These are phyloP conservation scores for Craniophora ligustri DNA, from an alignment of 2,888 invertebrate species.

Conservation along the genomic window DNA sequence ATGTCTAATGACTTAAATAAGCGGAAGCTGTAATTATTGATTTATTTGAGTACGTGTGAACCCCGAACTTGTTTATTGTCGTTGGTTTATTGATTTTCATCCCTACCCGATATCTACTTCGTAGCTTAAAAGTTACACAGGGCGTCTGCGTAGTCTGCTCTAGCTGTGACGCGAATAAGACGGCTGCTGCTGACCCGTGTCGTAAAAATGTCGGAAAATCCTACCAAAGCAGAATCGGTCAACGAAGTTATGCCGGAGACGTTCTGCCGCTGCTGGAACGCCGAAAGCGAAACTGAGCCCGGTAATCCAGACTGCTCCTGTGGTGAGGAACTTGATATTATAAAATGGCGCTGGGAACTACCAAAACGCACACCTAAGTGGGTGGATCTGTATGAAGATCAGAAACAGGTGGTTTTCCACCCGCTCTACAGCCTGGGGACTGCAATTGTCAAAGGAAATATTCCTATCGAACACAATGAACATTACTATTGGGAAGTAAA, in stretches of 20 bases:
- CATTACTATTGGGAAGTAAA: constrained; percentile 97
- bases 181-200: neutral
- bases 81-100: constrained; percentile 28
- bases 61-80: constrained; percentile 6
- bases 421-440: constrained; percentile 95
- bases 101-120: neutral
- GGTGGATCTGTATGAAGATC: constrained; percentile 61
- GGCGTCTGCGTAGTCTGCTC: neutral
- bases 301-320: constrained; percentile 29
- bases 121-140: neutral
- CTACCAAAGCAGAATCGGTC: neutral
- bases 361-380: constrained; percentile 7
- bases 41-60: constrained; percentile 15
- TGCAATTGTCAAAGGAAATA: constrained; percentile 92
- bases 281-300: neutral
- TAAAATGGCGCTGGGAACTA: constrained; percentile 27
- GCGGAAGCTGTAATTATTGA: neutral
- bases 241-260: constrained; percentile 16
- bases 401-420: constrained; percentile 93
- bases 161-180: neutral
- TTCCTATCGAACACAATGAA: constrained; percentile 89
- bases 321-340: constrained; percentile 27
- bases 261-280: constrained; percentile 36
- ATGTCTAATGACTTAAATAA: neutral
- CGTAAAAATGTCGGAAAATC: constrained; percentile 14